These are phyloP conservation scores for Thysanoteuthis rhombus DNA, from an alignment of 2,888 invertebrate species.

Conservation along the genomic window DNA sequence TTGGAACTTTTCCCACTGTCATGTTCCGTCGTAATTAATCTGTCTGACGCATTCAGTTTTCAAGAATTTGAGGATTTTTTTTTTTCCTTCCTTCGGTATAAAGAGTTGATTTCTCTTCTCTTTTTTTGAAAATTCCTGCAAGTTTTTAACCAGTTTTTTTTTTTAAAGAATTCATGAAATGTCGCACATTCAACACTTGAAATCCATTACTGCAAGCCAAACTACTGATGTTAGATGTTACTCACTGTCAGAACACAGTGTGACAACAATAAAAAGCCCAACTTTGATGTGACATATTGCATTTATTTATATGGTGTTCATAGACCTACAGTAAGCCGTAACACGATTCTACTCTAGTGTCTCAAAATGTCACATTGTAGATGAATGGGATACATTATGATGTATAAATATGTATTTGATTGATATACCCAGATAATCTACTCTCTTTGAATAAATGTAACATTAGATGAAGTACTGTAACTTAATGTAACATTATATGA, in stretches of 20 bases:
- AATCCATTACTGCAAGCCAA: neutral
- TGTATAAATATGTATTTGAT: no score
- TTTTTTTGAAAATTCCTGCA: neutral
- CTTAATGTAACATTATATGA: no score
- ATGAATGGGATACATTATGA: no score
- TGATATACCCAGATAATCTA: no score
- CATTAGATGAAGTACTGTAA: no score
- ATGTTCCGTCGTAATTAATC: neutral
- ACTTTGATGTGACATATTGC: neutral
- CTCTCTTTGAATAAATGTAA: no score
- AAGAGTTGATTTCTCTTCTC: neutral
- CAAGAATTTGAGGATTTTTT: neutral
- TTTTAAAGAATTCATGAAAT: neutral
- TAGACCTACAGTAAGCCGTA: no score
- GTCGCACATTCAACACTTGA: neutral
- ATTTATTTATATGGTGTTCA: no score
- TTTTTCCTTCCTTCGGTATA: neutral
- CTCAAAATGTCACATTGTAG: no score
- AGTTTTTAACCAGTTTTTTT: neutral
- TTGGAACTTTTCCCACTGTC: conserved; percentile 12
- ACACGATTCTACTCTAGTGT: no score
- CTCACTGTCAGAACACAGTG: neutral
- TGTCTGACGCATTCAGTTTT: conserved; percentile 12
- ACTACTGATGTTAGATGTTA: neutral
- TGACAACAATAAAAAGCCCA: neutral